A percentile compares a stretch with the other conserved stretches of the same genome.
Conservation (phyloP, 1,140 invertebrate species). For the Scaptodrosophila lebanonensis region DNA sequence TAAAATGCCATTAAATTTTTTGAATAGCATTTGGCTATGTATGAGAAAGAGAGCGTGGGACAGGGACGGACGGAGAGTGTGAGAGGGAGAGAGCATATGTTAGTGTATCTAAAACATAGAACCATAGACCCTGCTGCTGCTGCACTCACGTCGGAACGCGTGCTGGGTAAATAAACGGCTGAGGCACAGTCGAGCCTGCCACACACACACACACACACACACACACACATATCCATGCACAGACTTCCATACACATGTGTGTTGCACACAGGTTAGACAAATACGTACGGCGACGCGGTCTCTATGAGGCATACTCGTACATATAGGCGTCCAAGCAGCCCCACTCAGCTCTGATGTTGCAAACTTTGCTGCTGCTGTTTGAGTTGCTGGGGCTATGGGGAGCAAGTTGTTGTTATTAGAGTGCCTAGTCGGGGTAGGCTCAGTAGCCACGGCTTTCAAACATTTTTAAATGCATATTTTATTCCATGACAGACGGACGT, state of each 20-base stretch:
- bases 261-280: constrained; percentile 67
- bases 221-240: constrained; percentile 18
- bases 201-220: constrained; percentile 21
- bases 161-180: constrained; percentile 69
- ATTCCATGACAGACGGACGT: constrained; percentile 14
- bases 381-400: constrained; percentile 62
- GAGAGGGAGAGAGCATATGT: neutral
- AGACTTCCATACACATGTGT: constrained; percentile 11
- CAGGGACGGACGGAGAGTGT: constrained; percentile 5
- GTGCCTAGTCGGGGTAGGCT: constrained; percentile 24
- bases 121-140: constrained; percentile 49
- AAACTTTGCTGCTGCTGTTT: constrained; percentile 57
- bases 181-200: constrained; percentile 52
- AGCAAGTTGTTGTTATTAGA: constrained; percentile 25
- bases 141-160: constrained; percentile 45
- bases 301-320: too few species aligned
- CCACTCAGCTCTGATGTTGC: too few species aligned
- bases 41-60: constrained; percentile 28
- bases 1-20: constrained; percentile 78
- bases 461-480: constrained; percentile 73
- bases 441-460: constrained; percentile 24
- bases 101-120: constrained; percentile 58
- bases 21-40: constrained; percentile 59
- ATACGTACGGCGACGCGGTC: too few species aligned
- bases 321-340: too few species aligned